A percentile compares a stretch with the other conserved stretches of the same genome.
These are phyloP conservation scores for Pristionchus mayeri DNA, from an alignment of 2,888 invertebrate species.

Conservation along the genomic window DNA sequence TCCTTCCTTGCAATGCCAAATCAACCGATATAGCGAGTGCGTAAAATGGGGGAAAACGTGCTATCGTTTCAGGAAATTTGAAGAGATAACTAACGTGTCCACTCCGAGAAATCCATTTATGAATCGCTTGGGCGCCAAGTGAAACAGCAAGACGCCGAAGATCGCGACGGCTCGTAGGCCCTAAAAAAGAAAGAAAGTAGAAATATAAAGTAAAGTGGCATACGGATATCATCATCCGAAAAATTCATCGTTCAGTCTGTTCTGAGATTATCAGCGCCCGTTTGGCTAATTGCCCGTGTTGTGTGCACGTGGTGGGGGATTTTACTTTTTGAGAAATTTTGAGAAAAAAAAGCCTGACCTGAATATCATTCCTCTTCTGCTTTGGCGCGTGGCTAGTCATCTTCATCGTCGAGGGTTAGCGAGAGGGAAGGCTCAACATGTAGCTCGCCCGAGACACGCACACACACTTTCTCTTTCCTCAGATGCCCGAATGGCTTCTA, in stretches of 20 bases:
- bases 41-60: not conserved
- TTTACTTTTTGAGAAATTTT: too few species aligned
- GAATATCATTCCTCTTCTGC: not conserved
- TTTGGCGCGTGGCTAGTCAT: too few species aligned
- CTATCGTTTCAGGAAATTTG: not conserved
- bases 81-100: conserved; percentile 49
- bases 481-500: too few species aligned
- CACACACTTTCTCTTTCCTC: too few species aligned
- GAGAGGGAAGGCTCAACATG: too few species aligned
- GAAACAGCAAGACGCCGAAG: conserved; percentile 51
- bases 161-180: conserved; percentile 56
- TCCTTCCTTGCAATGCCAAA: not conserved
- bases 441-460: too few species aligned
- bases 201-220: too few species aligned
- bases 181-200: conserved; percentile 38
- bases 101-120: conserved; percentile 56
- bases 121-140: conserved; percentile 51
- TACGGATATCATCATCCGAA: too few species aligned
- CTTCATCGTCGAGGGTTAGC: too few species aligned
- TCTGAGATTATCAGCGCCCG: too few species aligned
- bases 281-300: too few species aligned
- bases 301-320: too few species aligned
- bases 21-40: not conserved
- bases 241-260: not conserved
- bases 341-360: not conserved